phyloP scores from a whole-genome alignment of 2,113 vertebrate genomes.

The Grallaria varia region DNA sequence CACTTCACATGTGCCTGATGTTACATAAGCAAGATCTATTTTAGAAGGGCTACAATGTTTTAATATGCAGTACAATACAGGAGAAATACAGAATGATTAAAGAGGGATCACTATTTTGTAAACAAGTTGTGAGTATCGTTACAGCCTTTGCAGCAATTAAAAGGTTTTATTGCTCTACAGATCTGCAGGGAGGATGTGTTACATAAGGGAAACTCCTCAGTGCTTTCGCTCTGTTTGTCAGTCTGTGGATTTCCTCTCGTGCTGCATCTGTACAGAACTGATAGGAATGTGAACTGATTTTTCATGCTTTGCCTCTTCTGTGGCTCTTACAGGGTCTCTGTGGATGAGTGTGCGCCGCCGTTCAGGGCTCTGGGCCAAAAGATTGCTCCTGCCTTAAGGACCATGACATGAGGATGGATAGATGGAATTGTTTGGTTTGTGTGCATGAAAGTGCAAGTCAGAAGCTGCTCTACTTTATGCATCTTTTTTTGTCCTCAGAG shows the following conservation, averaged over 20 bases:
- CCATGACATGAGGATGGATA: neutral
- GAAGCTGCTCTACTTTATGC: neutral
- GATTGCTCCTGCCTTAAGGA: neutral
- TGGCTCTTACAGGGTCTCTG: neutral
- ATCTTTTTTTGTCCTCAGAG: neutral
- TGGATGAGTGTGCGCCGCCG: neutral
- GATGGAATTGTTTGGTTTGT: neutral
- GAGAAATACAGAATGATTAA: neutral
- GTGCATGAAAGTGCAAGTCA: neutral
- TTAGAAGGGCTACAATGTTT: neutral
- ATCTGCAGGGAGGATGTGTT: neutral
- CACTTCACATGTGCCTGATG: neutral
- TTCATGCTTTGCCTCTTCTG: neutral
- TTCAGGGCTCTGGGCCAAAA: neutral
- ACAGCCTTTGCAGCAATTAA: conserved; percentile 3
- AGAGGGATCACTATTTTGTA: conserved; percentile 32
- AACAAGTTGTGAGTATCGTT: conserved; percentile 29
- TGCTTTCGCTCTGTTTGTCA: neutral
- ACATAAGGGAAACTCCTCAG: neutral
- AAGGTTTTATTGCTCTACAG: neutral
- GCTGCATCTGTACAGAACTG: neutral
- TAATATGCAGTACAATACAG: neutral
- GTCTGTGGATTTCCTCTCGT: neutral
- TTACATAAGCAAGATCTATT: conserved; percentile 19
- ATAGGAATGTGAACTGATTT: neutral